Conservation (phyloP, 2,888 invertebrate species). For the Synanthedon formicaeformis region DNA sequence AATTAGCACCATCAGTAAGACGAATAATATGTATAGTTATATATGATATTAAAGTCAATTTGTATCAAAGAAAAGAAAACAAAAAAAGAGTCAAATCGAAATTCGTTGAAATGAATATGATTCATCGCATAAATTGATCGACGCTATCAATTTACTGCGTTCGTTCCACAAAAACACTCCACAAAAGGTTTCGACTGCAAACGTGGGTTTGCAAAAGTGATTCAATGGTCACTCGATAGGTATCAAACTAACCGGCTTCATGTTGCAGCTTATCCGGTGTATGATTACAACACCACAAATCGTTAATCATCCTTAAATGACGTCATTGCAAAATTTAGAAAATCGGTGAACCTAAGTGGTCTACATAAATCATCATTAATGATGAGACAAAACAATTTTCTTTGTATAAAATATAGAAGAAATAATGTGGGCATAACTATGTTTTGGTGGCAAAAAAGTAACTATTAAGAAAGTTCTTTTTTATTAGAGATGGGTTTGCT, state of each 20-base stretch:
- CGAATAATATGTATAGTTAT: background rate
- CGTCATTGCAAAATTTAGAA: background rate
- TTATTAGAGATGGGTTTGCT: too few relatives aligned
- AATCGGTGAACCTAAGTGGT: background rate
- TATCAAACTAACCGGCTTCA: constrained; percentile 30
- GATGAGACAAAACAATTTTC: too few relatives aligned
- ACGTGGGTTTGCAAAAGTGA: constrained; percentile 27
- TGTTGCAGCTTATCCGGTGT: constrained; percentile 41
- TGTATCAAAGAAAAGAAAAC: background rate
- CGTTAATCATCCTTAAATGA: background rate
- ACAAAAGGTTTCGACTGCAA: constrained; percentile 40
- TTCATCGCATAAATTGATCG: constrained; percentile 41
- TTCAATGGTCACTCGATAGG: constrained; percentile 40
- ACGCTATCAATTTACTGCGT: constrained; percentile 34
- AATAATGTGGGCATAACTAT: too few relatives aligned
- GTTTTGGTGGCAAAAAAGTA: too few relatives aligned
- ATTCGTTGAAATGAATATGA: constrained; percentile 36
- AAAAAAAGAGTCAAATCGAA: constrained; percentile 6
- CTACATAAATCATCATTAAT: too few relatives aligned
- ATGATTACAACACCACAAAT: constrained; percentile 18
- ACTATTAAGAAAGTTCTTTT: too few relatives aligned
- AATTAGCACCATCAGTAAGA: background rate
- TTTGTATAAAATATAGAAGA: too few relatives aligned
- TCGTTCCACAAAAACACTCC: constrained; percentile 36
- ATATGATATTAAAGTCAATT: background rate